Base-by-base conservation (phyloP, 2,113 vertebrate genomes). In the Corapipo altera region DNA sequence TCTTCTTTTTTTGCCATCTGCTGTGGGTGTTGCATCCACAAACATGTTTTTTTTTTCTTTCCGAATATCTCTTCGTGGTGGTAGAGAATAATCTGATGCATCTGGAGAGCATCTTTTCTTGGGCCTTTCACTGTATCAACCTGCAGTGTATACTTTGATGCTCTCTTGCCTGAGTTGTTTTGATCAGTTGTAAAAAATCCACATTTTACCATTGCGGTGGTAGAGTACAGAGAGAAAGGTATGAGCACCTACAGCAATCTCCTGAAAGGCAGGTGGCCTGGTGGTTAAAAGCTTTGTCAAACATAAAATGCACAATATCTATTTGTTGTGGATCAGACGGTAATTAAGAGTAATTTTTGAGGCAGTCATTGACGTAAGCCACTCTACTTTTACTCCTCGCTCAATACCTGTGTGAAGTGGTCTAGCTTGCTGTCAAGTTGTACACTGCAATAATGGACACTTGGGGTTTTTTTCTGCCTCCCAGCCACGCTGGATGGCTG, bases 1-100 rank as follows among this genome's bases (percentile, higher is more conserved):
- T 92, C 91, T 81, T 94, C 91, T 80, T 86, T 96, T 91, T 85
- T 87, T 96, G 80, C 95, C 94, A 94, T 95, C 92, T 95, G 93
- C 95, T 95, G 48, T 49, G 83, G 80, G 73, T 92, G 69, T 78
- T 82, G 73, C 83, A 93, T 87, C 83, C 54, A 91, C 92, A 96
- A 85, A 92, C 74, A 33, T n/a, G 12, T 20, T 2, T 2, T 10
- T 32, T 74, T 65, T 89, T 58, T 19, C 48, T 48, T 86, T 67
- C 48, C 1, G 8, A 52, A 41, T 91, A 46, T 91, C n/a, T 92
- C 74, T 78, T 82, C 4, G 3, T 66, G 70, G 32, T 65, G 49
- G 9, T 30, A 32, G 91, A 62, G 73, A 76, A 87, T 61, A 81
- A 91, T 59, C 61, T 91, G 83, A 17, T 0, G 13, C 91, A 92